Percentiles rank a stretch among this genome's conserved stretches.
Evolutionary conservation across 35 echinoderm and acorn worm genomes (phyloP).

Genomic region (Lytechinus pictus): DNA sequence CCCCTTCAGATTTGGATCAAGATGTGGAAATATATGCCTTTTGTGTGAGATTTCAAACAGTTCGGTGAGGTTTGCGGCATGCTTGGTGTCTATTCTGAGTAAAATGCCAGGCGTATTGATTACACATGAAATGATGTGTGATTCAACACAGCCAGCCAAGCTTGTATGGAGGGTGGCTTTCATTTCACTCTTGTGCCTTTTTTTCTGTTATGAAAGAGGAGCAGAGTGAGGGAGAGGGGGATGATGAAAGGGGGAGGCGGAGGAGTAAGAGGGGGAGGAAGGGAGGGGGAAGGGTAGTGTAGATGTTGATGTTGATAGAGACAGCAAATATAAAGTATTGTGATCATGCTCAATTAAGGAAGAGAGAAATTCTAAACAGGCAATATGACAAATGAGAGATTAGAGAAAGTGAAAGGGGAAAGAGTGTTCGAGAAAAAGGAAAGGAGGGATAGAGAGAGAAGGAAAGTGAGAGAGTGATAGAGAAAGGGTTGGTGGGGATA

Average conservation of each 20-base stretch:
- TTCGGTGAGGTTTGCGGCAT: background rate
- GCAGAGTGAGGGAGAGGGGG: background rate
- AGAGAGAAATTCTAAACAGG: no score
- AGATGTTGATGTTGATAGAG: background rate
- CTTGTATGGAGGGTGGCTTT: background rate
- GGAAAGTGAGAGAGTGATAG: background rate
- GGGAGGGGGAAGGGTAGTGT: background rate
- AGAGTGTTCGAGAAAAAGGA: background rate
- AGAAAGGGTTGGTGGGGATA: background rate
- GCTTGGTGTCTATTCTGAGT: background rate
- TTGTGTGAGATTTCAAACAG: background rate
- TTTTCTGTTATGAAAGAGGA: background rate
- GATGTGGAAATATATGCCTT: background rate
- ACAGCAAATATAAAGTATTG: no score
- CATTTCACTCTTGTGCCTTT: background rate
- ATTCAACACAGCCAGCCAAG: background rate
- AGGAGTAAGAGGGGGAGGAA: background rate
- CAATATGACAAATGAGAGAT: background rate
- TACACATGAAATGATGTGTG: constrained; percentile 10
- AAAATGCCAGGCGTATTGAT: background rate
- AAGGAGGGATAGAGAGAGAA: background rate
- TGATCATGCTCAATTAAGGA: no score
- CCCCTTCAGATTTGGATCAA: background rate
- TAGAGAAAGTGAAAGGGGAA: background rate
- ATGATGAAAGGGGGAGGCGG: background rate